These are phyloP conservation scores for Holothuria glaberrima DNA, from an alignment of 35 echinoderm and acorn worm genomes.

Conservation along the genomic window DNA sequence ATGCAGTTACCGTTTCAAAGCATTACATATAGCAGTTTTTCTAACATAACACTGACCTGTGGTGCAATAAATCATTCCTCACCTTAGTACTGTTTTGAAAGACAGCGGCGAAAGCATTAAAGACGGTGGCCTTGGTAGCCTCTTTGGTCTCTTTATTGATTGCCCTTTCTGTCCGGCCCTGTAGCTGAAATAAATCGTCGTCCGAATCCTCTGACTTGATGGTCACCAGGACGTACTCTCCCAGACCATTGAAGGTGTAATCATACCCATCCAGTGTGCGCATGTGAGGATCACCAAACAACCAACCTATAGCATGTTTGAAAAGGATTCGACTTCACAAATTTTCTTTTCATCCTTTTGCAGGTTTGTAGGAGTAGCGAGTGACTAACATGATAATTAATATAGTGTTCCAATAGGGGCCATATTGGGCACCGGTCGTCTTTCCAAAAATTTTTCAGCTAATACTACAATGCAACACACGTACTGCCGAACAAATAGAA, in stretches of 20 bases:
- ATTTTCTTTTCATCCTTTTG: too few species aligned
- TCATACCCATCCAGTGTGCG: constrained; percentile 67
- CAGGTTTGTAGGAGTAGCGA: too few species aligned
- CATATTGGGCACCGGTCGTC: too few species aligned
- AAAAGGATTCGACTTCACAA: too few species aligned
- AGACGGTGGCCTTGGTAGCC: constrained; percentile 52
- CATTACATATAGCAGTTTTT: too few species aligned
- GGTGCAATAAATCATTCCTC: not conserved
- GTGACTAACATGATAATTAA: too few species aligned
- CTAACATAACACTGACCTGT: too few species aligned
- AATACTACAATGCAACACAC: too few species aligned
- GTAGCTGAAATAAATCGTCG: constrained; percentile 35
- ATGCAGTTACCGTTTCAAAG: too few species aligned
- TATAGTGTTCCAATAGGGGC: too few species aligned
- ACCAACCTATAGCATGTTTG: constrained; percentile 56
- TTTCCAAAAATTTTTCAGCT: too few species aligned
- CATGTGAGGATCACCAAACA: constrained; percentile 82
- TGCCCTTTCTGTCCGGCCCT: constrained; percentile 64
- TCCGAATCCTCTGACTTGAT: constrained; percentile 22
- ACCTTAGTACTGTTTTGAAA: not conserved
- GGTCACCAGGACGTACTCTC: constrained; percentile 62
- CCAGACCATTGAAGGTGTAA: constrained; percentile 83
- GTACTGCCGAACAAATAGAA: too few species aligned
- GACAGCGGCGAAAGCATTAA: constrained; percentile 75
- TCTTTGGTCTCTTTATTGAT: constrained; percentile 47